These are phyloP conservation scores for Echinometra lucunter DNA, from an alignment of 53 echinoderm and acorn worm species.

Conservation along the genomic window DNA sequence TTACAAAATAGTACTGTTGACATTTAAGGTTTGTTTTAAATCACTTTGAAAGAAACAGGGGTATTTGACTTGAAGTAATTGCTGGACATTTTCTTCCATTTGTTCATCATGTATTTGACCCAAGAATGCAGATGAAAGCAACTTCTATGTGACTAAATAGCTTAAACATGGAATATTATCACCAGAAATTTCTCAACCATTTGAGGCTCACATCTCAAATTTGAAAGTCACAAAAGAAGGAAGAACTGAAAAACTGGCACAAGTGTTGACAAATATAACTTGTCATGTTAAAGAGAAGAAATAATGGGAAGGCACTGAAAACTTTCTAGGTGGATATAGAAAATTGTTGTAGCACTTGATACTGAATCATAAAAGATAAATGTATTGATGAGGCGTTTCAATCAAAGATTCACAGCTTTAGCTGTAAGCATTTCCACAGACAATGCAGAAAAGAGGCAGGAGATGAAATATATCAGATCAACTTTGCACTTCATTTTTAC, in stretches of 20 bases:
- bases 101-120: too few species aligned
- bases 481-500: neutral
- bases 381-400: too few species aligned
- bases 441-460: neutral
- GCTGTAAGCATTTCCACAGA: neutral
- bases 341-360: neutral
- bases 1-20: slow-evolving; percentile 58
- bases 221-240: neutral
- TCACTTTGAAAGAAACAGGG: neutral
- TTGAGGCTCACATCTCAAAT: neutral
- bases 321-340: neutral
- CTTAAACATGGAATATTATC: neutral
- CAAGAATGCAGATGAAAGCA: too few species aligned
- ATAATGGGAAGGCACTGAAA: neutral
- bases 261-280: neutral
- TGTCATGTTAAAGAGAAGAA: neutral
- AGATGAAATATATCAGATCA: neutral
- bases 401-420: neutral
- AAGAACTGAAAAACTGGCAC: neutral
- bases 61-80: neutral
- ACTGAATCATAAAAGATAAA: neutral
- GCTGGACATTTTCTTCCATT: too few species aligned
- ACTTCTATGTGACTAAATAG: too few species aligned
- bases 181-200: neutral
- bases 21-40: neutral